phyloP scores from a whole-genome alignment of 2,113 vertebrate genomes.

The Amphiprion percula region DNA sequence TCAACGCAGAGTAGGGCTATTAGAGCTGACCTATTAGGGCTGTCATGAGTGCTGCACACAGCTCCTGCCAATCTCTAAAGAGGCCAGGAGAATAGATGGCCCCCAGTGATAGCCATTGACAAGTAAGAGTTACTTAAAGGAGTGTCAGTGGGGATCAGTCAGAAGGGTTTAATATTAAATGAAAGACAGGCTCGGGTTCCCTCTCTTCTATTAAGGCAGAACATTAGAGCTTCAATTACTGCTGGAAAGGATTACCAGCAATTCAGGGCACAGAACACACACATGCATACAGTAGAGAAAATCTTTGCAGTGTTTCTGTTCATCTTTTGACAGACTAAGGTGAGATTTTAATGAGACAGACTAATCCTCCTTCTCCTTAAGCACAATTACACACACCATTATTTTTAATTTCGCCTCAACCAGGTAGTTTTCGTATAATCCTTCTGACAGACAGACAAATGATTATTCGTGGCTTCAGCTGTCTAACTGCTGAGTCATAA shows the following conservation, averaged over 20 bases:
- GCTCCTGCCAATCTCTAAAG: slow-evolving; percentile 33
- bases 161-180: slow-evolving; percentile 77
- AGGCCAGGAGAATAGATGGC: slow-evolving; percentile 53
- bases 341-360: slow-evolving; percentile 13
- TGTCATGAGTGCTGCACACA: slow-evolving; percentile 48
- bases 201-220: slow-evolving; percentile 50
- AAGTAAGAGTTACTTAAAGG: slow-evolving; percentile 82
- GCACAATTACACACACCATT: slow-evolving; percentile 10
- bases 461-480: background rate
- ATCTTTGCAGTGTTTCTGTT: slow-evolving; percentile 37
- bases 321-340: slow-evolving; percentile 14
- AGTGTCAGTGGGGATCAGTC: slow-evolving; percentile 66
- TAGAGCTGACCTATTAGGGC: slow-evolving; percentile 52
- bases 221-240: slow-evolving; percentile 76
- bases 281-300: background rate
- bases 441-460: background rate
- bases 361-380: background rate
- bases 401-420: background rate
- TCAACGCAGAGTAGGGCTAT: slow-evolving; percentile 42
- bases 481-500: too few relatives aligned
- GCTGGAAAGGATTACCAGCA: slow-evolving; percentile 24
- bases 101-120: slow-evolving; percentile 55
- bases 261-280: slow-evolving; percentile 31
- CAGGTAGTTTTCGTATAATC: too few relatives aligned
- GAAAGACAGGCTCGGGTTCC: slow-evolving; percentile 74